Evolutionary conservation across 53 echinoderm and acorn worm species (phyloP).

Genomic region (Zoroaster sp.): DNA sequence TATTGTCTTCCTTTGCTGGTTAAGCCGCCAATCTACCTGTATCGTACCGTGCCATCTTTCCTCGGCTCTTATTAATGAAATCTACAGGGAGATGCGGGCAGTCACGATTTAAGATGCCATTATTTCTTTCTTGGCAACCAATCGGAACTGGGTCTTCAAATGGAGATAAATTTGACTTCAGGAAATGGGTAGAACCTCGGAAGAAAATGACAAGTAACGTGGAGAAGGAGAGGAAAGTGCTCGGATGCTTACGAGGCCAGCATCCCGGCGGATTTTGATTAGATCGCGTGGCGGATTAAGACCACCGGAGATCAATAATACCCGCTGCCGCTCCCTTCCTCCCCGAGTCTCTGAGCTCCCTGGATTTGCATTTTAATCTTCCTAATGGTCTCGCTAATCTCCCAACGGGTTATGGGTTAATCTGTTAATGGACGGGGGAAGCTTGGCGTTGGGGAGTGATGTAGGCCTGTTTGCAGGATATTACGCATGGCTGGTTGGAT

Average conservation of each 20-base stretch:
- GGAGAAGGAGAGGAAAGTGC: neutral
- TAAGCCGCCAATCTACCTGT: neutral
- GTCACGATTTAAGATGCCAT: neutral
- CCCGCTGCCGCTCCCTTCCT: constrained; percentile 17
- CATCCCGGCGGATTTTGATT: constrained; percentile 25
- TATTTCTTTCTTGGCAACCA: neutral
- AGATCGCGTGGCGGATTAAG: constrained; percentile 54
- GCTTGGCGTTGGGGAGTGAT: neutral
- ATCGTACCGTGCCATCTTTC: neutral
- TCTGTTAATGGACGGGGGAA: constrained; percentile 78
- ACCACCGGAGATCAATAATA: constrained; percentile 44
- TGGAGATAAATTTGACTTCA: constrained; percentile 35
- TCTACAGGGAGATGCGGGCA: constrained; percentile 2
- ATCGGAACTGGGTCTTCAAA: constrained; percentile 50
- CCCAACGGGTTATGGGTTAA: constrained; percentile 81
- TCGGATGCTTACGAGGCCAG: neutral
- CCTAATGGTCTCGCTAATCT: constrained; percentile 81
- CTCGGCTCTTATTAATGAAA: neutral
- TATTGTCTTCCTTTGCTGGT: neutral
- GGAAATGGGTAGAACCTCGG: constrained; percentile 37
- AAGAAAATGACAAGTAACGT: neutral
- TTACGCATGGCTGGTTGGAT: constrained; percentile 57
- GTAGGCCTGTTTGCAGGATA: constrained; percentile 45
- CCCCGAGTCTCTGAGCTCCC: constrained; percentile 49
- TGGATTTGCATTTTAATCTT: constrained; percentile 86